These are phyloP conservation scores for Ictidomys tridecemlineatus DNA, from an alignment of 2,113 vertebrate genomes.

Conservation along the genomic window DNA sequence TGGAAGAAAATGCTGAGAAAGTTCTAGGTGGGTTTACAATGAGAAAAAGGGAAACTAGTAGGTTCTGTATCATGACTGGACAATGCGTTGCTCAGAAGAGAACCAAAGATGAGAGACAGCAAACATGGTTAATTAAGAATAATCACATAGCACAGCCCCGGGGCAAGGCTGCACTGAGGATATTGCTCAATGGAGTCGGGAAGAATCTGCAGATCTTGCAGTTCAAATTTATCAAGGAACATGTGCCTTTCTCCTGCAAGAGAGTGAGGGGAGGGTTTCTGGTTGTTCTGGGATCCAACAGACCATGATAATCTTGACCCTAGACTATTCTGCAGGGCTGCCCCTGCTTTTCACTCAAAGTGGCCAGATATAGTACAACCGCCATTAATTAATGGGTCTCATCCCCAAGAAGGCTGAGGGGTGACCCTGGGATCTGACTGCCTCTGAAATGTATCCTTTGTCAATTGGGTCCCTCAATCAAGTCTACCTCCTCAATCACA, in stretches of 20 bases:
- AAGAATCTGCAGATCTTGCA: constrained; percentile 37
- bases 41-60: neutral
- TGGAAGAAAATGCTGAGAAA: neutral
- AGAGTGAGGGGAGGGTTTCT: neutral
- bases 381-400: neutral
- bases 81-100: neutral
- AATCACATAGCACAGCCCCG: neutral
- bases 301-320: neutral
- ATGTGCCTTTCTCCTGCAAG: neutral
- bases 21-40: neutral
- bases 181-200: constrained; percentile 10
- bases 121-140: constrained; percentile 32
- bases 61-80: constrained; percentile 17
- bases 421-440: neutral
- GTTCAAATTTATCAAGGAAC: neutral
- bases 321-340: neutral
- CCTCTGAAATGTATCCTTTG: neutral
- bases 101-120: neutral
- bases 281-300: neutral
- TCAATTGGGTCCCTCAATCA: neutral
- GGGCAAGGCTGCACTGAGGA: neutral
- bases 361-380: neutral
- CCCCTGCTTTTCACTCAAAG: neutral
- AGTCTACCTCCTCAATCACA: neutral
- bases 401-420: neutral